These are phyloP conservation scores for Archaeoteleia sp. DNA, from an alignment of 2,888 invertebrate species.

Conservation along the genomic window DNA sequence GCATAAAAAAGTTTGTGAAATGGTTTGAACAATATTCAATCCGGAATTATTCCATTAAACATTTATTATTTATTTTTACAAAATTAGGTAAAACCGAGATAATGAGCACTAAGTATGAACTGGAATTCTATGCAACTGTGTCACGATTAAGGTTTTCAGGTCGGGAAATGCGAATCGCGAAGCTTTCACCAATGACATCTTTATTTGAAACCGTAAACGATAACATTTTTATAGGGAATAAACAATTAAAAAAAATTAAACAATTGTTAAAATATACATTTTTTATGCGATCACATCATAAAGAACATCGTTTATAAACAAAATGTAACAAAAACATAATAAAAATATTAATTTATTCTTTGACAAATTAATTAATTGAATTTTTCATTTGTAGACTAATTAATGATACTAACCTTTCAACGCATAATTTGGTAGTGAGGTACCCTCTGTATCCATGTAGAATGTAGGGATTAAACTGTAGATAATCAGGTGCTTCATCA, in stretches of 20 bases:
- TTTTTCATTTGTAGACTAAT: too few relatives aligned
- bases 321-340: constrained; percentile 1
- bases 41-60: too few relatives aligned
- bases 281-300: not conserved
- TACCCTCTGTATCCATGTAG: constrained; percentile 89
- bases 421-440: constrained; percentile 87
- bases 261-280: too few relatives aligned
- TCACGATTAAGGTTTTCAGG: constrained; percentile 30
- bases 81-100: not conserved
- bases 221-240: not conserved
- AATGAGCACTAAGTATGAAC: not conserved
- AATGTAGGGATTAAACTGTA: constrained; percentile 92
- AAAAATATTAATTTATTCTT: not conserved
- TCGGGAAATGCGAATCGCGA: constrained; percentile 22
- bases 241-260: too few relatives aligned
- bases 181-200: constrained; percentile 25
- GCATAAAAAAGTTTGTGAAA: too few relatives aligned
- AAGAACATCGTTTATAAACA: not conserved
- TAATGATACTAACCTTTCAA: constrained; percentile 84
- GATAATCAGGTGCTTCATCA: constrained; percentile 85
- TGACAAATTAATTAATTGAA: not conserved
- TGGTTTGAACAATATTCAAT: too few relatives aligned
- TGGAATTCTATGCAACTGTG: not conserved
- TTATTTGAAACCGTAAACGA: constrained; percentile 14
- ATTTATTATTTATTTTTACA: not conserved